Base-by-base conservation (phyloP, 2,113 vertebrate species). In the Nerophis lumbriciformis region DNA sequence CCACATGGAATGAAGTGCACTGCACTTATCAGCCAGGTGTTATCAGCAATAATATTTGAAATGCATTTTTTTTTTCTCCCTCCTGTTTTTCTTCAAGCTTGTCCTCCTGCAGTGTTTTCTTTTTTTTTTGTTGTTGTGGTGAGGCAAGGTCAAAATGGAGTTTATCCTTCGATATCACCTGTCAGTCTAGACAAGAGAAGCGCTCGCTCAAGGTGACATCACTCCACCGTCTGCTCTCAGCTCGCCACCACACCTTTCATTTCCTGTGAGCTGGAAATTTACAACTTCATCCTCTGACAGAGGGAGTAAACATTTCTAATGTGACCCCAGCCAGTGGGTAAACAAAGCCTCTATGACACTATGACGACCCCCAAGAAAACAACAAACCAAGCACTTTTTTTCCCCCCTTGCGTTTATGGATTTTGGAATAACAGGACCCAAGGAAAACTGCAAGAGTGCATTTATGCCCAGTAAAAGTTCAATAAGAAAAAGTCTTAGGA, bases 101-200 rank as follows among this genome's bases (percentile, higher is more conserved):
- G 58, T 69, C 70, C 65, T 53, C 61, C 63, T 72, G 53, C 61
- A 68, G 52, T 80, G 67, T 81, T 82, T 82, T 83, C 78, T 42
- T 82, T 83, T 80, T 80, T 28, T 28, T 3, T 3, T 3, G 28
- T 28, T 28, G 28, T 28, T 28, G 78, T 85, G 83, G 69, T 81
- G 85, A 87, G 72, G 84, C 75, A 79, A 85, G 87, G 86, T 89
- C 82, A 87, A 76, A 82, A 73, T 65, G 73, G 74, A 87, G 83
- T 89, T 87, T 87, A 85, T 85, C 84, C 85, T 83, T 79, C 80
- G 79, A 84, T 88, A 87, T 83, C 84, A 83, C 80, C 84, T 84
- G 87, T 78, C 83, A 88, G 76, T 87, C 82, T 72, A 87, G 80
- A 83, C 84, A 77, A 79, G 76, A 76, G 71, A 68, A 76, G 69